Percentiles rank a stretch among this genome's conserved stretches.
These are phyloP conservation scores for Myotis vivesi DNA, from an alignment of 2,797 vertebrate species.

Conservation along the genomic window DNA sequence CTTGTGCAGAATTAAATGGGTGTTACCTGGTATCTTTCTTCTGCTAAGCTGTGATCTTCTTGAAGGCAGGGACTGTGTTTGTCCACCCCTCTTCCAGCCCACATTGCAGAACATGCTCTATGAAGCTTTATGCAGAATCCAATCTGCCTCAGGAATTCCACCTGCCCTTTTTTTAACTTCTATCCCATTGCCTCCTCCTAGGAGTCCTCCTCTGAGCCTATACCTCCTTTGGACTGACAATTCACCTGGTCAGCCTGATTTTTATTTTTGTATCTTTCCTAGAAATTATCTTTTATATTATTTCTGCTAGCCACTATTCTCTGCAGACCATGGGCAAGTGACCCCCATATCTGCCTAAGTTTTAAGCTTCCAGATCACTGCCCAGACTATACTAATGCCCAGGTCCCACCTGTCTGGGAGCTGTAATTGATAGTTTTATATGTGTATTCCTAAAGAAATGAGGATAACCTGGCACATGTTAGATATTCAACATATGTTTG, in stretches of 20 bases:
- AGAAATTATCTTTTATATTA: background rate
- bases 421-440: background rate
- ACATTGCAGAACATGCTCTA: background rate
- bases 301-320: background rate
- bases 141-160: background rate
- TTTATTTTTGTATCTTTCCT: constrained; percentile 5
- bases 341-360: background rate
- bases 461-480: background rate
- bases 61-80: background rate
- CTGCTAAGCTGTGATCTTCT: background rate
- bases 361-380: background rate
- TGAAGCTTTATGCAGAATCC: background rate
- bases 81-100: background rate
- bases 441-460: background rate
- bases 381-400: background rate
- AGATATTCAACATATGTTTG: background rate
- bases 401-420: background rate
- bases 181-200: background rate
- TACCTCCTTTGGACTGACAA: background rate
- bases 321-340: background rate
- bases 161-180: background rate
- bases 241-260: background rate
- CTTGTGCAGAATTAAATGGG: background rate
- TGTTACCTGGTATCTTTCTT: background rate
- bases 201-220: background rate